Base-by-base conservation (phyloP, 2,113 vertebrate species). In the Tenrec ecaudatus region DNA sequence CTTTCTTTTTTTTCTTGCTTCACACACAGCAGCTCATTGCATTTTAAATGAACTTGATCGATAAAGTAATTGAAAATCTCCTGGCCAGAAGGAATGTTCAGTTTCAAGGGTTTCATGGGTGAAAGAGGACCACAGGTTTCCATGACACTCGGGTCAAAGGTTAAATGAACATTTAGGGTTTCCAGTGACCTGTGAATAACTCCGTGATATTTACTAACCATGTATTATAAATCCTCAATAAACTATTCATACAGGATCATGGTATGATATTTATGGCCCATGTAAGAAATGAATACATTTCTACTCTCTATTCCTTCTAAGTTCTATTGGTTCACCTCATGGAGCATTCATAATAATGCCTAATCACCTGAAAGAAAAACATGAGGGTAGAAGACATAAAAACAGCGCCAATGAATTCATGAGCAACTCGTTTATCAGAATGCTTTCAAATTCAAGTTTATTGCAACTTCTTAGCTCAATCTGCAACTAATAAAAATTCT, bases 151-250 rank as follows among this genome's bases (percentile, higher is more conserved):
- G 95, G 97, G 98, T 79, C 94, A 97, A 98, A 98, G 98, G 98
- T 98, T 99, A 98, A 98, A 98, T 97, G 97, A 98, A 98, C 97
- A 98, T 98, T 98, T 98, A 98, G 96, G 96, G 31, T 95, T 98
- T 98, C 75, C 95, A 98, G 96, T 97, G 97, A 98, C 95, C 97
- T 98, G 97, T 98, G 96, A 98, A 98, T 23, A 92, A 93, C 91
- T 96, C 88, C 60, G 94, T 86, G 96, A 92, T 95, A 91, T 98
- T 97, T 92, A 94, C 89, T 93, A 96, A 84, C 91, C 94, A 91
- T 20, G 88, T 87, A 95, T 97, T 97, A 97, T 98, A 98, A 97
- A 98, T 98, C 97, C 96, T 97, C 97, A 95, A 96, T 94, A 96
- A 96, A 96, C 38, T 38, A 83, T 66, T 90, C 60, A 73, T 85